Conservation (phyloP, 2,113 vertebrate species). For the Bungarus multicinctus region DNA sequence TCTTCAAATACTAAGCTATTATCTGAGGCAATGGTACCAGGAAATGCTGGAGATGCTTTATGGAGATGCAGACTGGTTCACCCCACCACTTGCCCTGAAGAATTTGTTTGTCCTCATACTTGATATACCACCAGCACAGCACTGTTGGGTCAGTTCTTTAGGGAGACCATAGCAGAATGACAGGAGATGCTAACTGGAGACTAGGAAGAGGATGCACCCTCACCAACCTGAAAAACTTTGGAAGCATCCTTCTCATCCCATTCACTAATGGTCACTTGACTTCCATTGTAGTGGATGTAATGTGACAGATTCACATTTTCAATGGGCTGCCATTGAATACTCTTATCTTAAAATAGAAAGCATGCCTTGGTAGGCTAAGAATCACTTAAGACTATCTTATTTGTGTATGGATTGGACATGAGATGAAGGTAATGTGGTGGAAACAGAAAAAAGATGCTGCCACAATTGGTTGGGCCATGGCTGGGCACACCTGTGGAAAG, state of each 20-base stretch:
- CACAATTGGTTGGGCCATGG: background rate
- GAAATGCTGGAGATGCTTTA: background rate
- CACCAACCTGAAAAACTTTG: background rate
- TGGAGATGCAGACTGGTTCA: background rate
- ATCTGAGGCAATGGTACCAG: background rate
- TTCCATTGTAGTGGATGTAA: background rate
- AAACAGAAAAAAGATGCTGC: background rate
- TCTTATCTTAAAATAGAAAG: background rate
- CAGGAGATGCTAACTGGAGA: background rate
- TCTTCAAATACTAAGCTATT: background rate
- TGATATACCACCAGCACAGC: background rate
- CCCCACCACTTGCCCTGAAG: background rate
- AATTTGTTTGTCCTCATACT: background rate
- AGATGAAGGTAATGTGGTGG: background rate
- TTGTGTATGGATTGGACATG: background rate
- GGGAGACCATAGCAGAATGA: background rate
- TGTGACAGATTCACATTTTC: background rate
- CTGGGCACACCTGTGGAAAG: background rate
- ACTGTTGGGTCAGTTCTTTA: background rate
- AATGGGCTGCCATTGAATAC: background rate
- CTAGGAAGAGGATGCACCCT: background rate
- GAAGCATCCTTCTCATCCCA: background rate
- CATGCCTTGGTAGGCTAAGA: background rate
- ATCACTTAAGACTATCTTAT: background rate
- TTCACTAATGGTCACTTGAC: background rate